These are phyloP conservation scores for Muricea muricata DNA, from an alignment of 92 coral and sea anemone genomes.

Conservation along the genomic window DNA sequence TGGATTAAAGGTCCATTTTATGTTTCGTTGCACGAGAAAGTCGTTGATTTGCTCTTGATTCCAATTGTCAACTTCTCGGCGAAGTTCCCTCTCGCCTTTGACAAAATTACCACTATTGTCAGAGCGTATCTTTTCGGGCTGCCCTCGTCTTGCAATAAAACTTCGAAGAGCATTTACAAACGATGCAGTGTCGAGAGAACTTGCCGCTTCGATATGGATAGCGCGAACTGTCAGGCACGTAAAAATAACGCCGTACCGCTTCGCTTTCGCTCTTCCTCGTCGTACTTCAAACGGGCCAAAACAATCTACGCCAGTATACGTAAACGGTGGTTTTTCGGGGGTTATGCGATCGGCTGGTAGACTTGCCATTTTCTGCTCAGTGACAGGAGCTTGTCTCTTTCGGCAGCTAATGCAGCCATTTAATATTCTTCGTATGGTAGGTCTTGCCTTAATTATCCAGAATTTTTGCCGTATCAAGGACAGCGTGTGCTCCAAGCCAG, in stretches of 20 bases:
- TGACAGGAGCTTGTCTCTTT: conserved; percentile 50
- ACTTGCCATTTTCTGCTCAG: conserved; percentile 69
- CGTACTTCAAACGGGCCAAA: conserved; percentile 65
- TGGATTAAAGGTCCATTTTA: conserved; percentile 73
- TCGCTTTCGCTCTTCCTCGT: conserved; percentile 57
- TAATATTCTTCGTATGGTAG: conserved; percentile 31
- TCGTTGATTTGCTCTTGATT: conserved; percentile 61
- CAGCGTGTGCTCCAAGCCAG: conserved; percentile 54
- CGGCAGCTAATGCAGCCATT: conserved; percentile 59
- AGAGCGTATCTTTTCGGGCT: conserved; percentile 59
- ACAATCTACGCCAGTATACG: conserved; percentile 58
- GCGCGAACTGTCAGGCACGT: conserved; percentile 57
- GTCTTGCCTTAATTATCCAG: conserved; percentile 55
- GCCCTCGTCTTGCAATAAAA: conserved; percentile 61
- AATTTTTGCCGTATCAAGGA: conserved; percentile 48
- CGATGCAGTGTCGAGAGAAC: conserved; percentile 55
- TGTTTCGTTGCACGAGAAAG: conserved; percentile 34
- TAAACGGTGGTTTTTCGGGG: conserved; percentile 59
- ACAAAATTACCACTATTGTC: conserved; percentile 61
- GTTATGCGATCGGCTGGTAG: conserved; percentile 54
- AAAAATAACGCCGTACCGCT: conserved; percentile 65
- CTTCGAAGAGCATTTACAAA: conserved; percentile 49
- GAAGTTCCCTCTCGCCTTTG: conserved; percentile 34
- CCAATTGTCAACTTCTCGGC: conserved; percentile 55
- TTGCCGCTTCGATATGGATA: conserved; percentile 58